These are phyloP conservation scores for Auanema sp. DNA, from an alignment of 2,888 invertebrate species.

Conservation along the genomic window DNA sequence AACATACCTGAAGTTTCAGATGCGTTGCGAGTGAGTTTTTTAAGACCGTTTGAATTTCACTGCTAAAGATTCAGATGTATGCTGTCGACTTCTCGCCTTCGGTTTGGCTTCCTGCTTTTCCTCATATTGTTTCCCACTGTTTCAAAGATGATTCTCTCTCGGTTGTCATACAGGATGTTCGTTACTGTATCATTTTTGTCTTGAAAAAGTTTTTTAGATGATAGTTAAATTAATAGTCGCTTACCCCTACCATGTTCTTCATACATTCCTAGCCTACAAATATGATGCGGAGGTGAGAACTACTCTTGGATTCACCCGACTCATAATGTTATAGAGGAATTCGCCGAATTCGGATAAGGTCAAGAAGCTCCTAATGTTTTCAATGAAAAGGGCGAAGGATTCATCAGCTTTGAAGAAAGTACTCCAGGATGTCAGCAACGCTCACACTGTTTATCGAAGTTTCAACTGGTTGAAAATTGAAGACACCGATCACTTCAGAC, in stretches of 20 bases:
- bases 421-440: conserved; percentile 7
- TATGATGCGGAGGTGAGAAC: conserved; percentile 5
- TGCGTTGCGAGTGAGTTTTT: conserved; percentile 1
- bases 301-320: background rate
- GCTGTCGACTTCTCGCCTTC: background rate
- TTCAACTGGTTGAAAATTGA: conserved; percentile 14
- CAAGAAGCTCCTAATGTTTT: too few species aligned
- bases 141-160: conserved; percentile 19
- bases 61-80: background rate
- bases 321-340: background rate
- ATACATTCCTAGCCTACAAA: conserved; percentile 40
- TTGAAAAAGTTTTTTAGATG: conserved; percentile 20
- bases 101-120: conserved; percentile 34
- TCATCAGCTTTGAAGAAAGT: background rate
- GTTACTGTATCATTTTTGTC: background rate
- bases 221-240: conserved; percentile 29
- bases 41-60: background rate
- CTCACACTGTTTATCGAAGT: conserved; percentile 13
- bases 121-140: conserved; percentile 34
- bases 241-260: conserved; percentile 40
- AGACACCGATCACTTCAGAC: background rate
- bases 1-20: conserved; percentile 13
- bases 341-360: background rate
- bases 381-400: background rate
- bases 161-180: conserved; percentile 1